phyloP scores from a whole-genome alignment of 2,888 invertebrate genomes.

The Terebella lapidaria region DNA sequence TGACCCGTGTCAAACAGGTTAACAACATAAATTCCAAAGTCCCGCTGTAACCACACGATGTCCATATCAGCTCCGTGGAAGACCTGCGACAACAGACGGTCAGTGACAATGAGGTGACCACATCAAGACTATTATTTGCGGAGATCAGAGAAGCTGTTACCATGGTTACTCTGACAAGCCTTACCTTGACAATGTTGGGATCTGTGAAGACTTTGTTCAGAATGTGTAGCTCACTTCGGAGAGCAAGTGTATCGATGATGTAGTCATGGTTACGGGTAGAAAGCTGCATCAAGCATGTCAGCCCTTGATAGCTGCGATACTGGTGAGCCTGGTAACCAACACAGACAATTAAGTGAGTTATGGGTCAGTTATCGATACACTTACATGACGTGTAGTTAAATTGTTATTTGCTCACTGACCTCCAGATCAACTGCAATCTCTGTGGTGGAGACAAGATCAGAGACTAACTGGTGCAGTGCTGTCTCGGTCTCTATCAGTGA shows the following conservation, averaged over 20 bases:
- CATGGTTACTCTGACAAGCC: neutral
- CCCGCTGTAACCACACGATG: slow-evolving; percentile 89
- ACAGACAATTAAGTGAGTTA: slow-evolving; percentile 50
- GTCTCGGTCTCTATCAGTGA: slow-evolving; percentile 65
- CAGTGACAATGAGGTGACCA: no score
- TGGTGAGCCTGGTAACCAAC: no score
- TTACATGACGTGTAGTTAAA: no score
- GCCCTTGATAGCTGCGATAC: slow-evolving; percentile 85
- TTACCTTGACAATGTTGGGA: slow-evolving; percentile 80
- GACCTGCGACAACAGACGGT: slow-evolving; percentile 60
- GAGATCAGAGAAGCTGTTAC: no score
- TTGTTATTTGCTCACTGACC: no score
- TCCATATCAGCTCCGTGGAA: slow-evolving; percentile 89
- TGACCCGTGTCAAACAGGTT: slow-evolving; percentile 95
- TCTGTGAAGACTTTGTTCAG: slow-evolving; percentile 88
- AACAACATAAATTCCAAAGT: slow-evolving; percentile 89
- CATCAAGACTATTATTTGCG: no score
- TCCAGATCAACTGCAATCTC: slow-evolving; percentile 84
- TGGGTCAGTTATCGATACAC: no score
- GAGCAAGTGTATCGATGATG: slow-evolving; percentile 77
- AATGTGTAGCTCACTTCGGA: slow-evolving; percentile 75
- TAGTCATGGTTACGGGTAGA: slow-evolving; percentile 76
- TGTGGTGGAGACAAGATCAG: slow-evolving; percentile 63
- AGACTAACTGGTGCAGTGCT: slow-evolving; percentile 64
- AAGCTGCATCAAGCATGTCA: slow-evolving; percentile 92